Percentiles rank a stretch among this genome's conserved stretches.
Conservation (phyloP, 2,113 vertebrate species). For the Anguilla rostrata region DNA sequence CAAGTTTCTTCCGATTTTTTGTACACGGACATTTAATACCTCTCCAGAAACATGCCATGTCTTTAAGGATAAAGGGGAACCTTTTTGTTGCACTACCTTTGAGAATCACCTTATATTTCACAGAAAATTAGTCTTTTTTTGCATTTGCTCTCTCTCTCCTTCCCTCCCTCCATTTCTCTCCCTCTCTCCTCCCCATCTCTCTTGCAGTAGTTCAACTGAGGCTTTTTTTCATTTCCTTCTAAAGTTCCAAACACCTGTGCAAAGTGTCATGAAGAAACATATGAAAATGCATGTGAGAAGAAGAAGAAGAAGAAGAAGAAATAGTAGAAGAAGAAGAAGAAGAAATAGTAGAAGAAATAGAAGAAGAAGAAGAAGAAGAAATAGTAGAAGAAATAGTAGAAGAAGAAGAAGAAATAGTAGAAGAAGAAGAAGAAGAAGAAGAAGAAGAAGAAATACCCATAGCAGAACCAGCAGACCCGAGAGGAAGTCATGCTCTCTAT, state of each 20-base stretch:
- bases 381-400: conserved; percentile 10
- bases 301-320: not conserved
- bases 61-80: not conserved
- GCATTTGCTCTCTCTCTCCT: not conserved
- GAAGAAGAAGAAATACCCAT: not conserved
- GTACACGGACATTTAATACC: not conserved
- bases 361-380: conserved; percentile 15
- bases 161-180: not conserved
- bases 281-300: not conserved
- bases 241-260: not conserved
- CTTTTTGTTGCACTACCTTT: not conserved
- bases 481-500: no score
- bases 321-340: no score
- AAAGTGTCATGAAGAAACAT: not conserved
- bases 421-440: not conserved
- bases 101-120: not conserved
- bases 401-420: no score
- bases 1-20: not conserved
- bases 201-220: not conserved
- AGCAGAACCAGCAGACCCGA: no score
- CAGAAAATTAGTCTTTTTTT: not conserved
- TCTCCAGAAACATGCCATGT: not conserved
- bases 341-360: not conserved
- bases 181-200: not conserved
- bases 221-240: not conserved